phyloP scores from a whole-genome alignment of 1,140 invertebrate genomes.

The Apocrypta bakeri region DNA sequence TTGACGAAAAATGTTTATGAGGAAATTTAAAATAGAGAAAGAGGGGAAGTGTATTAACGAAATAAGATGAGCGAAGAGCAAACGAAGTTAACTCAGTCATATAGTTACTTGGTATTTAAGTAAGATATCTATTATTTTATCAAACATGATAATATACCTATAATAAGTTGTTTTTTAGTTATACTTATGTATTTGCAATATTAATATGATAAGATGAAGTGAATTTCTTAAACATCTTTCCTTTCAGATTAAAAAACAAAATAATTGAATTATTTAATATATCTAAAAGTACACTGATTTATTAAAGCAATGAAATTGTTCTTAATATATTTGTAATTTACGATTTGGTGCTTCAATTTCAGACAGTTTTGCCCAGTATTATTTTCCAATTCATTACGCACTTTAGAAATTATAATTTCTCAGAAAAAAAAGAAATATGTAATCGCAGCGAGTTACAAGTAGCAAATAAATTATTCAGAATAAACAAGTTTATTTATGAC shows the following conservation, averaged over 20 bases:
- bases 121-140: not conserved
- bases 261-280: not conserved
- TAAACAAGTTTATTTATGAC: not conserved
- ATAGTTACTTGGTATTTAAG: not conserved
- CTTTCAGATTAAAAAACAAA: not conserved
- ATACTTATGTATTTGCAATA: not conserved
- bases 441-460: slow-evolving; percentile 25
- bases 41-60: not conserved
- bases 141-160: not conserved
- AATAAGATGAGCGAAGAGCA: not conserved
- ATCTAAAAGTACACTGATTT: not conserved
- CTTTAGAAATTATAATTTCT: not conserved
- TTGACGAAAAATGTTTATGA: slow-evolving; percentile 42
- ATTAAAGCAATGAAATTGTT: not conserved
- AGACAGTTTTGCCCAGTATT: not conserved
- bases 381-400: not conserved
- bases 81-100: not conserved
- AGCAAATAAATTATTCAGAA: slow-evolving; percentile 24
- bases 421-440: slow-evolving; percentile 27
- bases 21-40: not conserved
- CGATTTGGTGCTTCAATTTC: not conserved
- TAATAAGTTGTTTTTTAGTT: not conserved
- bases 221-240: not conserved
- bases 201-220: not conserved
- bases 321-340: not conserved